Base-by-base conservation (phyloP, 2,113 vertebrate species). In the Caranx melampygus region DNA sequence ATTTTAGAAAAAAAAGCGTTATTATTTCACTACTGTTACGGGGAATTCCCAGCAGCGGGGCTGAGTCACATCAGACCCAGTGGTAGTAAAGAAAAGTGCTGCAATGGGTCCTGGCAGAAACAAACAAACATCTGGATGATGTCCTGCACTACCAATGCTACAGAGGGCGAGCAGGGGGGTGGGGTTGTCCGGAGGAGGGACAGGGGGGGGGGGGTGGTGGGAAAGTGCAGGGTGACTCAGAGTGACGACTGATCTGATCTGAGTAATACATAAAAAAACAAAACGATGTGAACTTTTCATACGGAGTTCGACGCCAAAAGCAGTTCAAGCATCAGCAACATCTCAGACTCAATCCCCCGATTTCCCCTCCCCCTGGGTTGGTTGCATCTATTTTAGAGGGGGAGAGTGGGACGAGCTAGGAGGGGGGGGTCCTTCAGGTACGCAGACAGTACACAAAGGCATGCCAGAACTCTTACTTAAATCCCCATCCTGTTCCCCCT, bases 401-500 rank as follows among this genome's bases (percentile, higher is more conserved):
- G 81, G 88, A 58, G 78, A 76, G 88, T 60, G 74, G 78, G 79
- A 63, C 26, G 26, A 26, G 26, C 26, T 26, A 26, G 69, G n/a
- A n/a, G n/a, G 26, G 57, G 77, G 83, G 83, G 72, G 42, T 82
- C 83, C 86, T 80, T 81, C 21, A 80, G 79, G 91, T 88, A 88
- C 85, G 92, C 93, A 94, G 40, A 86, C 92, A 94, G 91, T 90
- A 93, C 85, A 94, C 85, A 92, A 83, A 89, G 86, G 92, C 91
- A 94, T 91, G 94, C 94, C 92, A 94, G 91, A 91, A 59, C 71
- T 94, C 97, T 98, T 98, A 99, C 97, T 99, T 99, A 96, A 99
- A 99, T 95, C 97, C 97, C 97, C 97, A 99, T 95, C 97, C 97
- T 81, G 97, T 99, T 87, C 97, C 97, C 81, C 97, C 98, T 88